A percentile compares a stretch with the other conserved stretches of the same genome.
Evolutionary conservation across 2,113 vertebrate species (phyloP).

Genomic region (Brachypteracias leptosomus): DNA sequence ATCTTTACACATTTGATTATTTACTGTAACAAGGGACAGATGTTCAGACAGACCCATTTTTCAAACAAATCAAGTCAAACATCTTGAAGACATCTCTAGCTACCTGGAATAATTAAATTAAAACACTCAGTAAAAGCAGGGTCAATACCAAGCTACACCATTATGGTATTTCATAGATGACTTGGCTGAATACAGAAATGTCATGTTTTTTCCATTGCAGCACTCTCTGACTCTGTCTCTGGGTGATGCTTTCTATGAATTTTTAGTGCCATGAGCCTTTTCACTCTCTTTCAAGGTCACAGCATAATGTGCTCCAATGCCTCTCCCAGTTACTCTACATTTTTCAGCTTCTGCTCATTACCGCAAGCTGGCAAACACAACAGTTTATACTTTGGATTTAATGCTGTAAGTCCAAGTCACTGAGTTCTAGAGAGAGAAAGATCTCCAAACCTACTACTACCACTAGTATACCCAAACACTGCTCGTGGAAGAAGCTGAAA

Average conservation of each 20-base stretch:
- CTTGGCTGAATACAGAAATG: not conserved
- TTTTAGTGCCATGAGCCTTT: not conserved
- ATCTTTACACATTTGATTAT: slow-evolving; percentile 4
- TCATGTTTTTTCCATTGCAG: not conserved
- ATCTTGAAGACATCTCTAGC: not conserved
- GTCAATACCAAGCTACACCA: not conserved
- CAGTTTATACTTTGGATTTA: not conserved
- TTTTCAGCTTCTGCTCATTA: not conserved
- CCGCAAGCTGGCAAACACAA: not conserved
- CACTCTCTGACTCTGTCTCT: not conserved
- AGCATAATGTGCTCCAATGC: not conserved
- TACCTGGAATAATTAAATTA: not conserved
- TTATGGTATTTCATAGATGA: not conserved
- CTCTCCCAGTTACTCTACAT: not conserved
- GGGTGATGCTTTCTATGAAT: not conserved
- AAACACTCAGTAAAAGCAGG: not conserved
- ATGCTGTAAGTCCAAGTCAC: not conserved
- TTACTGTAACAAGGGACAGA: not conserved
- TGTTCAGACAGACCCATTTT: not conserved
- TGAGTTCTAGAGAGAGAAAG: not conserved
- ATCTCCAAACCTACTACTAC: not conserved
- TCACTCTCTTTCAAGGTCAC: not conserved
- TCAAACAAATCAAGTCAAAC: not conserved
- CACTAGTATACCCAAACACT: not conserved
- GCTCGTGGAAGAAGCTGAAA: not conserved